Conservation (phyloP, 2,797 vertebrate species). For the Gymnothorax javanicus region DNA sequence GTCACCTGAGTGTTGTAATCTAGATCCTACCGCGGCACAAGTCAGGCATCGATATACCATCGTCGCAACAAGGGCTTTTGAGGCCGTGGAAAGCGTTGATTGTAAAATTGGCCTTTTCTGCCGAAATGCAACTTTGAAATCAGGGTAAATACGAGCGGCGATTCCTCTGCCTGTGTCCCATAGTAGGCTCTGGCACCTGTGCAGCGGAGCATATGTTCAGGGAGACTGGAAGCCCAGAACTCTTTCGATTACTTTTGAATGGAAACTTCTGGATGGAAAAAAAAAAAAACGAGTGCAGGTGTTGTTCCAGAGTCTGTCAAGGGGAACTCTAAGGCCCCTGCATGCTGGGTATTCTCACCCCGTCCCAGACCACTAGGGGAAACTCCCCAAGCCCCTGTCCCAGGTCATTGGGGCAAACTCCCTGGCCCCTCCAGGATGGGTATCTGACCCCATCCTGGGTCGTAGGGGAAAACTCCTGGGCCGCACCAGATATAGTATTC, state of each 20-base stretch:
- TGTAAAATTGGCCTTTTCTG: constrained; percentile 36
- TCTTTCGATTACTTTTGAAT: constrained; percentile 38
- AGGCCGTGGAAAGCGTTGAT: constrained; percentile 35
- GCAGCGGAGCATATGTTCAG: constrained; percentile 38
- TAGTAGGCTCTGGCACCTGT: neutral
- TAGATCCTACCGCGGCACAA: constrained; percentile 32
- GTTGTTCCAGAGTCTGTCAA: too few relatives aligned
- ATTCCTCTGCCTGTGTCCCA: constrained; percentile 10
- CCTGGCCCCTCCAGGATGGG: too few relatives aligned
- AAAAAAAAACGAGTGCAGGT: neutral
- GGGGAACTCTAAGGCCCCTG: too few relatives aligned
- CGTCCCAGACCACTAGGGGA: too few relatives aligned
- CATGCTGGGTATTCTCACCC: too few relatives aligned
- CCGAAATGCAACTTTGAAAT: constrained; percentile 34
- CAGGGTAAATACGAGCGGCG: constrained; percentile 17
- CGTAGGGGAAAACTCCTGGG: too few relatives aligned
- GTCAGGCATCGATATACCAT: constrained; percentile 37
- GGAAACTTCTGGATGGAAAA: constrained; percentile 31
- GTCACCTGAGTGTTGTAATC: constrained; percentile 34
- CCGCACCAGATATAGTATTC: too few relatives aligned
- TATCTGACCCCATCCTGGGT: too few relatives aligned
- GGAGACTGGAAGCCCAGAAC: constrained; percentile 27
- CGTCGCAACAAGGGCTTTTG: constrained; percentile 32
- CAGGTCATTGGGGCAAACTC: too few relatives aligned
- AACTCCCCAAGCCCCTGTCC: too few relatives aligned